Percentiles rank a stretch among this genome's conserved stretches.
These are phyloP conservation scores for Himalopsyche tibetana DNA, from an alignment of 2,888 invertebrate species.

Conservation along the genomic window DNA sequence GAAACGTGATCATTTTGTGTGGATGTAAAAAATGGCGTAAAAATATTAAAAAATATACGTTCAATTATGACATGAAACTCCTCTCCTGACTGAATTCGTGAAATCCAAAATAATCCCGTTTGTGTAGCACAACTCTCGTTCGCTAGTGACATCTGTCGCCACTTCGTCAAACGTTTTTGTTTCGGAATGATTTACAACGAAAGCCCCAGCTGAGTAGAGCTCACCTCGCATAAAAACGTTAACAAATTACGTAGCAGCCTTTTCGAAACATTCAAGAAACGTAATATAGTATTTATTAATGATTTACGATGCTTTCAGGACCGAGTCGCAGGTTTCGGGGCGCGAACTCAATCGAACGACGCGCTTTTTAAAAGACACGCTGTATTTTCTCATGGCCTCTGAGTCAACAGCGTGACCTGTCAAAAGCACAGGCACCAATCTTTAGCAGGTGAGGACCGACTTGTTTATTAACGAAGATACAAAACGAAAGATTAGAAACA, in stretches of 20 bases:
- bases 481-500: conserved; percentile 60
- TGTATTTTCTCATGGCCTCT: conserved; percentile 18
- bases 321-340: conserved; percentile 42
- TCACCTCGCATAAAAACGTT: conserved; percentile 27
- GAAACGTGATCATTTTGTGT: too few relatives aligned
- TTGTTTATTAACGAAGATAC: conserved; percentile 32
- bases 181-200: conserved; percentile 65
- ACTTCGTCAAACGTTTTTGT: conserved; percentile 69
- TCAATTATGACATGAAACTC: neutral
- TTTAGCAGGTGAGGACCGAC: neutral
- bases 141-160: conserved; percentile 68
- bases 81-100: neutral
- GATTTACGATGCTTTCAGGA: conserved; percentile 58
- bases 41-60: neutral
- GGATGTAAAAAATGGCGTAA: too few relatives aligned
- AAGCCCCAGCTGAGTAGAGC: neutral
- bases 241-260: conserved; percentile 10
- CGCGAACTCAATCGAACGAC: conserved; percentile 22
- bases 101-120: neutral
- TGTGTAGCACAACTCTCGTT: conserved; percentile 50
- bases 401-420: conserved; percentile 13
- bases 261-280: neutral
- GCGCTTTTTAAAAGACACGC: conserved; percentile 6
- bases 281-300: conserved; percentile 51
- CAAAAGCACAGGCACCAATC: conserved; percentile 13